Base-by-base conservation (phyloP, 1,140 invertebrate species). In the Heliconius melpomene region DNA sequence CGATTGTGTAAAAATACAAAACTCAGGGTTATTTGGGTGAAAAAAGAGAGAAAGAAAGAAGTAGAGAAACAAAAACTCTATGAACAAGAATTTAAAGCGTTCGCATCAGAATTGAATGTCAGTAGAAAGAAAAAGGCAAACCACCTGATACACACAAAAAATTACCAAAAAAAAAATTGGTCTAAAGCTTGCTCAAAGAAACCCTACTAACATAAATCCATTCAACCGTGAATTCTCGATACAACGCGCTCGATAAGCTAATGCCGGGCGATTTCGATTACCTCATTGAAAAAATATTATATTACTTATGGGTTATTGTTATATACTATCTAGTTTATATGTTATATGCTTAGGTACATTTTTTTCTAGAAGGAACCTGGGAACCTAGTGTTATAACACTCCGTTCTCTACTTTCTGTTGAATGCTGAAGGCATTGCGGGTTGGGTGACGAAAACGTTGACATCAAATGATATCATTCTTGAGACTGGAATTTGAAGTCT, bases 171-270 rank as follows among this genome's bases (percentile, higher is more conserved):
- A 36, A 32, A 66, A 80, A 80, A 80, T 80, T 80, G 75, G 70
- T 72, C 79, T 77, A 80, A 80, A 80, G 79, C 74, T 72, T 77
- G 79, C 79, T 57, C 79, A 80, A 75, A 74, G 75, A 80, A 80
- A 80, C 79, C 75, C 52, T 76, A 80, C 71, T 80, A 80, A 75
- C 75, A 71, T 57, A 50, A 72, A 80, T 60, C 70, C 75, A 72
- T 57, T 80, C 79, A 77, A 77, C 74, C 54, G 79, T 80, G 20
- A 75, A 80, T 80, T 80, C 75, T 80, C 79, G 54, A 77, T 46
- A 80, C 79, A 80, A 80, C 79, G 79, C 75, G 70, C 71, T 54
- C 52, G 70, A 77, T 77, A 70, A 71, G 46, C 46, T 77, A 40
- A 60, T 77, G 46, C 23, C 36, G 36, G 50, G 26, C 54, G 54